Evolutionary conservation across 2,888 invertebrate species (phyloP).

Genomic region (Cephus rjabovi): DNA sequence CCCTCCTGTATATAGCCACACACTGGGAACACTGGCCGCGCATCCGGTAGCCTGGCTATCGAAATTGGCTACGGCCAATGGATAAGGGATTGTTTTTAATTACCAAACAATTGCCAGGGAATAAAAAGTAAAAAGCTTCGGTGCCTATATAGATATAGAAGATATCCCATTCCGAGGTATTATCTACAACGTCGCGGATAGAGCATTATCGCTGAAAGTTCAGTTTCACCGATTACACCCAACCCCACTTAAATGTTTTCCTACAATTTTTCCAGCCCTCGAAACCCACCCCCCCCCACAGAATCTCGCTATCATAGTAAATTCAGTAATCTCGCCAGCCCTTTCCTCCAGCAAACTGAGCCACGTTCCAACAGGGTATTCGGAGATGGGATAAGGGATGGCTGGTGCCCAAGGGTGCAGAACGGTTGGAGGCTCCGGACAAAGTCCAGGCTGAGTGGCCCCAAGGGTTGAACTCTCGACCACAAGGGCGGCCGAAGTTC

Average conservation of each 20-base stretch:
- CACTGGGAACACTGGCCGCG: background rate
- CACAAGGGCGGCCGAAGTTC: background rate
- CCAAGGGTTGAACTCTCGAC: background rate
- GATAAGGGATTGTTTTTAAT: conserved; percentile 49
- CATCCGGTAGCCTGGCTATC: background rate
- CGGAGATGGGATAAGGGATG: background rate
- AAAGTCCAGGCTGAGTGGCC: background rate
- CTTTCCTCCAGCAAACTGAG: background rate
- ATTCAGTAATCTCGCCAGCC: background rate
- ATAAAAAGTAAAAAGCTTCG: background rate
- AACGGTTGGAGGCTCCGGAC: background rate
- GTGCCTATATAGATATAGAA: background rate
- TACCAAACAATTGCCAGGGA: conserved; percentile 32
- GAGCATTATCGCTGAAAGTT: background rate
- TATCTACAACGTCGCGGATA: background rate
- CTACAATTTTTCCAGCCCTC: no score
- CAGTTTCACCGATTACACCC: background rate
- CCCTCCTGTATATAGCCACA: background rate
- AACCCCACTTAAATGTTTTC: background rate
- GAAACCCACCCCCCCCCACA: no score
- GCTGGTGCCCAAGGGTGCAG: background rate
- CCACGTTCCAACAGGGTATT: background rate
- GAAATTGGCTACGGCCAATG: conserved; percentile 20
- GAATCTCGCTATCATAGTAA: background rate
- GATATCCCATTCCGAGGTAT: no score